Conservation (phyloP, 2,888 invertebrate genomes). For the Girardia tigrina region DNA sequence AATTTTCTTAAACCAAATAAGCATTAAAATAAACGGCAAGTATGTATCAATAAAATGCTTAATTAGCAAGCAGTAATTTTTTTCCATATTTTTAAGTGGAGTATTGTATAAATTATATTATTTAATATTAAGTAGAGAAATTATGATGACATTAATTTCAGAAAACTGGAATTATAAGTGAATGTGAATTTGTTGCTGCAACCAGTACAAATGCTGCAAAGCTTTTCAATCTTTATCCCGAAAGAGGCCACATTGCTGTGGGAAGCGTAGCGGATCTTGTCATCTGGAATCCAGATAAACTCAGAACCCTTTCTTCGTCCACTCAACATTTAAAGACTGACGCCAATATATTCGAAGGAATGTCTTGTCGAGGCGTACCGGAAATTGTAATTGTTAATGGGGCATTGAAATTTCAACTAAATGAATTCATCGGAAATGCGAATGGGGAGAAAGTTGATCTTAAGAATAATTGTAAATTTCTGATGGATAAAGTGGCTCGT, state of each 20-base stretch:
- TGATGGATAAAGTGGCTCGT: neutral
- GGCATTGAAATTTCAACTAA: neutral
- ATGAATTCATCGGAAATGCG: conserved; percentile 4
- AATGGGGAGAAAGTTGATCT: neutral
- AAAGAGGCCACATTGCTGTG: neutral
- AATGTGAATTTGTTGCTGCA: neutral
- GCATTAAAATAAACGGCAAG: too few species aligned
- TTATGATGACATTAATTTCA: too few species aligned
- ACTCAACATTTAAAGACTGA: conserved; percentile 9
- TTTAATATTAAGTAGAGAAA: too few species aligned
- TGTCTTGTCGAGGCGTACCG: neutral
- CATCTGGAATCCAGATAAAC: neutral
- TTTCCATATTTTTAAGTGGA: too few species aligned
- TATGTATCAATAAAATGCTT: too few species aligned
- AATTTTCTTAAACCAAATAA: too few species aligned
- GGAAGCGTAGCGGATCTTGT: conserved; percentile 18
- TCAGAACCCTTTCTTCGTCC: neutral
- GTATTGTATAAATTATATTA: too few species aligned
- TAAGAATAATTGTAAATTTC: neutral
- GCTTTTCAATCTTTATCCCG: neutral
- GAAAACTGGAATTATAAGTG: conserved; percentile 10
- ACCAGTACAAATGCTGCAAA: conserved; percentile 17
- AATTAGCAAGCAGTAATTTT: too few species aligned
- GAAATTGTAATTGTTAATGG: conserved; percentile 4
- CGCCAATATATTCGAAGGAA: neutral